phyloP scores from a whole-genome alignment of 1,140 invertebrate genomes.

The Venturia canescens region DNA sequence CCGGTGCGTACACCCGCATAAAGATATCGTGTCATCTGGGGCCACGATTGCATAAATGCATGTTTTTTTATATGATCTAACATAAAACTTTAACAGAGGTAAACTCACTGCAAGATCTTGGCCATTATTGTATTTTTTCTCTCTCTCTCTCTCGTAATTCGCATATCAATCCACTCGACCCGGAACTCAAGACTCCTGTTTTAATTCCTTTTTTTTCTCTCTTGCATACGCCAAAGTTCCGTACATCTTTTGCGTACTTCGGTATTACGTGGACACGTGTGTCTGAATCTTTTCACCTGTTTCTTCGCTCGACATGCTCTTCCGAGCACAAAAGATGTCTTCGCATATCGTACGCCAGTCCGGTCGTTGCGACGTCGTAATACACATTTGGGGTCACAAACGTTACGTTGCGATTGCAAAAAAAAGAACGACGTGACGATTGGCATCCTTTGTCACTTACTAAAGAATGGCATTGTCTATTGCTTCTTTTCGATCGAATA shows the following conservation, averaged over 20 bases:
- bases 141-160: neutral
- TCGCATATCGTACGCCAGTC: neutral
- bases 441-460: neutral
- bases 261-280: neutral
- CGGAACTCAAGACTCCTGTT: neutral
- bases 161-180: neutral
- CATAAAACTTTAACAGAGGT: neutral
- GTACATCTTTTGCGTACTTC: neutral
- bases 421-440: neutral
- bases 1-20: conserved; percentile 9
- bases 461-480: neutral
- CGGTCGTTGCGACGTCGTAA: neutral
- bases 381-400: neutral
- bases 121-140: neutral
- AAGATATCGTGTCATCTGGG: neutral
- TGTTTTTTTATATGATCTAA: neutral
- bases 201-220: too few species aligned
- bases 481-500: too few species aligned
- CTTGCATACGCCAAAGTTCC: neutral
- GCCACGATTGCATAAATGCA: neutral
- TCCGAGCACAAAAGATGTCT: neutral
- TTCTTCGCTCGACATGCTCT: neutral
- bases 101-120: neutral
- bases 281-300: neutral
- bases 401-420: neutral